Evolutionary conservation across 2,888 invertebrate genomes (phyloP).

Genomic region (Endotricha flammealis): DNA sequence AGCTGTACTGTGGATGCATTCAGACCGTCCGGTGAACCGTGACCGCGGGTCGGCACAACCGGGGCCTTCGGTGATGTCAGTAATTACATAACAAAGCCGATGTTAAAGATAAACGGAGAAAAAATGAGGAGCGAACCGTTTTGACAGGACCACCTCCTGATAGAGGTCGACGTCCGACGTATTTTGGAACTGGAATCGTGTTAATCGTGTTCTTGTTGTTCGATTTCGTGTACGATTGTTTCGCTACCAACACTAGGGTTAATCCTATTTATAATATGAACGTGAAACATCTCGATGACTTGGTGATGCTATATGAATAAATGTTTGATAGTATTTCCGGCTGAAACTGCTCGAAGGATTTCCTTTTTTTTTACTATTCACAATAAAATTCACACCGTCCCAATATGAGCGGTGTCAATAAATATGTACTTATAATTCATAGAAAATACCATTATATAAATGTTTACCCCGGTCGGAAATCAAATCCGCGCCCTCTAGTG

Average conservation of each 20-base stretch:
- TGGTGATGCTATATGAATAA: conserved; percentile 1
- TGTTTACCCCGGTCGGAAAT: no score
- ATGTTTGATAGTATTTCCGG: no score
- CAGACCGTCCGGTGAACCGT: conserved; percentile 33
- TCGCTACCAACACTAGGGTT: conserved; percentile 9
- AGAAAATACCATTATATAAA: no score
- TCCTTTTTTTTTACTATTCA: no score
- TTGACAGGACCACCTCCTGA: conserved; percentile 39
- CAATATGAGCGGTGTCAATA: no score
- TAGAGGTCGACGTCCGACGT: conserved; percentile 33
- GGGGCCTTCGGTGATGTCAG: conserved; percentile 30
- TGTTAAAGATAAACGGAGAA: conserved; percentile 43
- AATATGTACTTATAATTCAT: no score
- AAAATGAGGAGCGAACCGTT: conserved; percentile 37
- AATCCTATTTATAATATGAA: background rate
- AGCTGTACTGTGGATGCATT: conserved; percentile 27
- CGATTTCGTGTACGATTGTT: conserved; percentile 18
- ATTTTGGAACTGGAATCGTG: conserved; percentile 11
- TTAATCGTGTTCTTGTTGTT: no score
- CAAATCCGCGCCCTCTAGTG: no score
- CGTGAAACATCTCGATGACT: no score
- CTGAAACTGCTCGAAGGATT: no score
- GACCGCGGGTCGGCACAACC: conserved; percentile 29
- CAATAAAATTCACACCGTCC: no score
- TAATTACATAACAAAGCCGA: conserved; percentile 52